Evolutionary conservation across 1,140 invertebrate species (phyloP).

Genomic region (Ctenoplectra terminalis): DNA sequence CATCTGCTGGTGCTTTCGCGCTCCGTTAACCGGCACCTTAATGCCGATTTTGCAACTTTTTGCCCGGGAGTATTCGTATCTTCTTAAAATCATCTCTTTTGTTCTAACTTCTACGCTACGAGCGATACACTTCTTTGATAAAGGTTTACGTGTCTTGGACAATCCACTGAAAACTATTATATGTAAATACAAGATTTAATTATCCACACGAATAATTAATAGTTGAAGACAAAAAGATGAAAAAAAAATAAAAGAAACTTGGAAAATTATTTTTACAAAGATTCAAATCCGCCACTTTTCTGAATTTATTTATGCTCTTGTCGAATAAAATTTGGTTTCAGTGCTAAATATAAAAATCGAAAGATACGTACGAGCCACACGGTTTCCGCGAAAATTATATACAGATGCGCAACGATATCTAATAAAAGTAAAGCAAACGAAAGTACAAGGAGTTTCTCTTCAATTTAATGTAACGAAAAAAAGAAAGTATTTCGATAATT

Average conservation of each 20-base stretch:
- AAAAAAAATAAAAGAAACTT: neutral
- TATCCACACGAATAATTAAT: neutral
- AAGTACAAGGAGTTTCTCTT: neutral
- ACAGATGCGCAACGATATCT: neutral
- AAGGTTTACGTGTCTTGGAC: neutral
- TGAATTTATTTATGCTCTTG: no score
- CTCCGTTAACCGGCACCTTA: constrained; percentile 34
- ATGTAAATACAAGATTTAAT: neutral
- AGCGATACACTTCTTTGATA: neutral
- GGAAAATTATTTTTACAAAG: neutral
- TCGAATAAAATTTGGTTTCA: no score
- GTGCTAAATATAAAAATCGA: no score
- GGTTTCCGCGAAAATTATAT: neutral
- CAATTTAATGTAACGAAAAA: constrained; percentile 3
- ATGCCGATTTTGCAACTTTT: constrained; percentile 49
- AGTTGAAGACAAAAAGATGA: neutral
- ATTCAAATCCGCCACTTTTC: no score
- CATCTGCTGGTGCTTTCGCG: constrained; percentile 35
- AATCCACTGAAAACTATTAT: neutral
- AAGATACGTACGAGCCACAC: neutral
- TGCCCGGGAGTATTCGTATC: neutral
- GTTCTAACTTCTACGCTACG: no score
- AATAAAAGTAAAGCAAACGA: neutral
- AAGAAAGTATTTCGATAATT: constrained; percentile 5
- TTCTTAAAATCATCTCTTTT: neutral